These are phyloP conservation scores for Leucoptera coffeella DNA, from an alignment of 2,888 invertebrate genomes.

Conservation along the genomic window DNA sequence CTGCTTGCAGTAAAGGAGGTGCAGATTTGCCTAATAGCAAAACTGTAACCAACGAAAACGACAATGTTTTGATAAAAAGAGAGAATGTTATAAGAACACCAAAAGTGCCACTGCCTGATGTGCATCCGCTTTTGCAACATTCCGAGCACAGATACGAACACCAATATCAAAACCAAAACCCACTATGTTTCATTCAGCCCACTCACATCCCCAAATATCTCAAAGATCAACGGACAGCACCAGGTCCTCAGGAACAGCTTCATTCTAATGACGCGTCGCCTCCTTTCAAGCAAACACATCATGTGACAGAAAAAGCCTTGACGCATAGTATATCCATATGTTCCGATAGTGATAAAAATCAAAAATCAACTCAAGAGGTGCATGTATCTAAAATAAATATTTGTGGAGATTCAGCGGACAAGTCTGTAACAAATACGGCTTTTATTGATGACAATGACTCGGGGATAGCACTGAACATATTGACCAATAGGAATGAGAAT, in stretches of 20 bases:
- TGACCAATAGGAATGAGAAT: conserved; percentile 45
- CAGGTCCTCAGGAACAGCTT: conserved; percentile 22
- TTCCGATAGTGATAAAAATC: conserved; percentile 28
- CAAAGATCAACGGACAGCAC: conserved; percentile 46
- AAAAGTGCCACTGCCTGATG: conserved; percentile 36
- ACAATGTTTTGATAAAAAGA: conserved; percentile 38
- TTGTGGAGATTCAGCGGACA: conserved; percentile 24
- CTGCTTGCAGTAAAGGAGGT: no score
- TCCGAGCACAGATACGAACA: conserved; percentile 72
- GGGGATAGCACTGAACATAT: conserved; percentile 67
- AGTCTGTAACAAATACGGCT: conserved; percentile 14
- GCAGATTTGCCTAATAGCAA: no score
- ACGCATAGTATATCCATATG: conserved; percentile 42
- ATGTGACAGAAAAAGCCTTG: conserved; percentile 33
- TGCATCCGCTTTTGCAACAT: conserved; percentile 69
- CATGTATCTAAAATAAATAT: conserved; percentile 52
- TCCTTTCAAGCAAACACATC: conserved; percentile 16
- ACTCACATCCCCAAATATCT: conserved; percentile 59
- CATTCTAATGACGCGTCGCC: no score
- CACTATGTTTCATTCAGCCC: conserved; percentile 47
- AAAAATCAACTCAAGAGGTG: conserved; percentile 36
- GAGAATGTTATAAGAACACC: conserved; percentile 43
- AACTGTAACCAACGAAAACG: no score
- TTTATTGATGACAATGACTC: conserved; percentile 69
- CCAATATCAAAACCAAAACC: conserved; percentile 49